Conservation (phyloP, 2,797 vertebrate species). For the Picus viridis region DNA sequence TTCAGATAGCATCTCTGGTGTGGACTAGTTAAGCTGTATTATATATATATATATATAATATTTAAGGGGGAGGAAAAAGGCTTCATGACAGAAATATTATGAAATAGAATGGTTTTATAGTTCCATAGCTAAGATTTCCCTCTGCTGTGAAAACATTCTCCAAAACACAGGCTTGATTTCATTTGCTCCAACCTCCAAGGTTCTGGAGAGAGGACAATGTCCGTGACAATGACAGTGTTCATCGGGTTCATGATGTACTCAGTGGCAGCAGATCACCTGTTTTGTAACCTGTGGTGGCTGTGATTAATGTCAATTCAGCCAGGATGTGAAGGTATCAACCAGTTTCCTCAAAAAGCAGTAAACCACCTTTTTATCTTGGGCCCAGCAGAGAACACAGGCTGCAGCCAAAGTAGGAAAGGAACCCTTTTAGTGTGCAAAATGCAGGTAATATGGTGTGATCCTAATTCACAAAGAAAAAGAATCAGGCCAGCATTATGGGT, state of each 20-base stretch:
- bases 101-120: not conserved
- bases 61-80: not conserved
- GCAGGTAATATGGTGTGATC: not conserved
- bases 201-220: not conserved
- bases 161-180: not conserved
- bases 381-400: not conserved
- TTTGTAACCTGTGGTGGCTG: not conserved
- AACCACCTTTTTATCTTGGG: not conserved
- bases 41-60: not conserved
- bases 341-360: not conserved
- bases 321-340: not conserved
- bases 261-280: not conserved
- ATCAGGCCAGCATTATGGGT: not conserved
- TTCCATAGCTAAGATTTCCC: not conserved
- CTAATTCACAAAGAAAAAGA: not conserved
- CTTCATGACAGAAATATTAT: not conserved
- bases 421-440: not conserved
- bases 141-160: not conserved
- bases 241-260: not conserved
- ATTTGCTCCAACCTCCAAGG: not conserved
- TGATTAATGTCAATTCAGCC: not conserved
- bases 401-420: not conserved
- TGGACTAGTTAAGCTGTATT: not conserved
- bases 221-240: not conserved
- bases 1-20: not conserved